Evolutionary conservation across 2,113 vertebrate genomes (phyloP), one percentile per base, ranked within the genome.

Genomic region (Oryzias javanicus): DNA sequence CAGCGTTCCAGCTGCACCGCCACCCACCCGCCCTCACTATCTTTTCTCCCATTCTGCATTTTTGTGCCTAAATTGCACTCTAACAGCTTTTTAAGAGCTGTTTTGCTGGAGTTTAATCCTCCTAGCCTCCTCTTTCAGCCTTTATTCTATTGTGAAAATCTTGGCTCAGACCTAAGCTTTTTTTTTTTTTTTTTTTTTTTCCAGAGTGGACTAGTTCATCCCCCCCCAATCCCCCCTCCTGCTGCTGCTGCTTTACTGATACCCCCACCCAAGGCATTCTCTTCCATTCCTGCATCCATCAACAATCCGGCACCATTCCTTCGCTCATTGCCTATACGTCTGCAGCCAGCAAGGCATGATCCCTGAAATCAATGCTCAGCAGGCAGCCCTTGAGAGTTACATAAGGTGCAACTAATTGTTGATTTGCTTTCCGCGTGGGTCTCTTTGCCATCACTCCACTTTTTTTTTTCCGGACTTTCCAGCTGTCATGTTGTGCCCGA

Each of bases 61-160:
- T 88, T 85, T 88, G 76, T 88, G 80, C 87, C 83, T 85, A 91
- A 90, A 92, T 91, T 91, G 88, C 88, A 83, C 74, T 65, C 83
- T 90, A 90, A 91, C 90, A 85, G 89, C 82, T 87, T 91, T 92
- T 89, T 83, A 90, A 91, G 84, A 88, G 89, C 81, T 84, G 88
- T 88, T 88, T 86, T 86, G 79, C 85, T 47, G 44, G 82, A 81
- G 80, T 89, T 83, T 91, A 90, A 91, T 91, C 89, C 89, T 85
- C 77, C 85, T 60, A 82, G 84, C 80, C 76, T 87, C 72, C 66
- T 68, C 74, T 87, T 86, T 83, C 84, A 84, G 80, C 70, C 79
- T 83, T 84, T 83, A 79, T 90, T 83, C 87, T 67, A 87, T 89
- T 90, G 84, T 90, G 76, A 80, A 84, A 84, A 75, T 88, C 83